Evolutionary conservation across 37 sponge, comb jelly and placozoan species (phyloP).

Genomic region (Ephydatia muelleri): DNA sequence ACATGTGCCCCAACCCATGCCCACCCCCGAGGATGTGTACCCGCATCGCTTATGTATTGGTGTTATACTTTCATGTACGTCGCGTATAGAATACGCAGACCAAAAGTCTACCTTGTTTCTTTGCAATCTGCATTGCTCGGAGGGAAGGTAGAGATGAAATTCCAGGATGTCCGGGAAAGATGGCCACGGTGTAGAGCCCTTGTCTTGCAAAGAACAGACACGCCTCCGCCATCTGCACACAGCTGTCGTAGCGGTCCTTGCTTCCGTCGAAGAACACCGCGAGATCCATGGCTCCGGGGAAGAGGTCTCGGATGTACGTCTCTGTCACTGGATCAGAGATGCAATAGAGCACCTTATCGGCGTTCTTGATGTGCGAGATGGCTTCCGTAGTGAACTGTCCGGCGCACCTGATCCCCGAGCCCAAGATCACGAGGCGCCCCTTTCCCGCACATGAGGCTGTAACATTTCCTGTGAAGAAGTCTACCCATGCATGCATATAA

Average conservation of each 20-base stretch:
- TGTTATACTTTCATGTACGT: not conserved
- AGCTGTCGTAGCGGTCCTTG: constrained; percentile 28
- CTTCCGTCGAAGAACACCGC: constrained; percentile 17
- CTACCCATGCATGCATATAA: not conserved
- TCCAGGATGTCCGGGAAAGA: constrained; percentile 32
- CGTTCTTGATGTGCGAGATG: constrained; percentile 16
- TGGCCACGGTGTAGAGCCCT: constrained; percentile 14
- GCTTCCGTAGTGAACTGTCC: constrained; percentile 28
- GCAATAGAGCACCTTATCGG: constrained; percentile 23
- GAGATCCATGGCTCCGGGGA: constrained; percentile 30
- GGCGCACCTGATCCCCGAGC: constrained; percentile 9
- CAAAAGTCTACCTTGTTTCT: not conserved
- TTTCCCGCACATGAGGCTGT: not conserved
- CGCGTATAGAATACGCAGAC: too few species aligned
- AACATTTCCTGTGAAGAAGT: not conserved
- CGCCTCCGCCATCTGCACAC: constrained; percentile 37
- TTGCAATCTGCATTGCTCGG: not conserved
- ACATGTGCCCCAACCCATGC: not conserved
- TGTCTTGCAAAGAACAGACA: constrained; percentile 33
- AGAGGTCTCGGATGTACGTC: constrained; percentile 16
- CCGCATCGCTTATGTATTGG: too few species aligned
- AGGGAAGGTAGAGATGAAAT: constrained; percentile 1
- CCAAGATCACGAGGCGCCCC: constrained; percentile 6
- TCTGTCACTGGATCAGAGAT: constrained; percentile 20
- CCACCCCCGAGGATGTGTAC: too few species aligned